Percentiles rank a stretch among this genome's conserved stretches.
Conservation (phyloP, 2,113 vertebrate species). For the Meleagris gallopavo region DNA sequence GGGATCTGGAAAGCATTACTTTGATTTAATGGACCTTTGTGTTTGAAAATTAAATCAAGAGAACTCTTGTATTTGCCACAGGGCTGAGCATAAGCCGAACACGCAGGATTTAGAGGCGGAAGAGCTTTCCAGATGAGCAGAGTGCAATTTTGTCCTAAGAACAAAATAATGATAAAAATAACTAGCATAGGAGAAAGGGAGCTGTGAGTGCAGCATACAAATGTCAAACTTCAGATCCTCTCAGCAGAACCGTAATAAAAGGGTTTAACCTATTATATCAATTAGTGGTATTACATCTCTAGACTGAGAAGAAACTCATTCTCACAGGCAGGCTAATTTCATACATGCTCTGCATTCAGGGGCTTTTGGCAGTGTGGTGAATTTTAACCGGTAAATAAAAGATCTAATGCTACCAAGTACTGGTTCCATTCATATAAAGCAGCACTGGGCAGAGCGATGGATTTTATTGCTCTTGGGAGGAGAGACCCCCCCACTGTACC, state of each 20-base stretch:
- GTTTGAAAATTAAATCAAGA: background rate
- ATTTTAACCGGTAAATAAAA: background rate
- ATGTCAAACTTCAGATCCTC: background rate
- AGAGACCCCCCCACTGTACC: background rate
- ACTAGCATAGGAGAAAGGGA: background rate
- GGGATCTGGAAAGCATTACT: background rate
- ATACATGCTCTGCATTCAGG: accelerated
- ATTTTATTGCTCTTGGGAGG: background rate
- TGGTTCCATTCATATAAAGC: background rate
- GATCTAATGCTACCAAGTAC: background rate
- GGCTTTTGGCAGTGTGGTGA: background rate
- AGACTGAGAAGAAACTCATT: background rate
- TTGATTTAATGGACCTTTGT: background rate
- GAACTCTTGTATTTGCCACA: background rate
- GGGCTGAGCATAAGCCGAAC: background rate
- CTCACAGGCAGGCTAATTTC: background rate
- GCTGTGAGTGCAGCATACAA: accelerated
- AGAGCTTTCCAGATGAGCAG: constrained; percentile 14
- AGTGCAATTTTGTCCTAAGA: background rate
- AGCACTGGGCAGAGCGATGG: background rate
- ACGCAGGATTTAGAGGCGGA: background rate
- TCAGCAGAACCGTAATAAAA: background rate
- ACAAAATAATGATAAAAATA: constrained; percentile 44
- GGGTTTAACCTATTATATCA: background rate
- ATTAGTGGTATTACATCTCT: background rate